phyloP scores from a whole-genome alignment of 1,140 invertebrate species.

The Tetraneura akinire region DNA sequence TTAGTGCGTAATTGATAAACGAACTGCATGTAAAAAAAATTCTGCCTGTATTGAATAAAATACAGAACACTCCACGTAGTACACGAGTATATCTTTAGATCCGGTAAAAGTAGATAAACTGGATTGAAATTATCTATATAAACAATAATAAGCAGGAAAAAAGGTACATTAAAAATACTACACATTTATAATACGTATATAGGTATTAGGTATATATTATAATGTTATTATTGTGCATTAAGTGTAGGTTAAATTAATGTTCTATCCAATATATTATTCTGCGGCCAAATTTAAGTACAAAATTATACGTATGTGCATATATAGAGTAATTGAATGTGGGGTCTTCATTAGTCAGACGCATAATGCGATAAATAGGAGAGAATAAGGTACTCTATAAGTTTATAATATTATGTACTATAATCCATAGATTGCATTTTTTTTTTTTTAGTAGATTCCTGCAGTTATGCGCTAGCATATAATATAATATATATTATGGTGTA shows the following conservation, averaged over 20 bases:
- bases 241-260: too few relatives aligned
- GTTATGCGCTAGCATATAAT: not conserved
- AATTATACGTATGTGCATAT: not conserved
- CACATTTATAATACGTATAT: slow-evolving; percentile 6
- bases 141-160: slow-evolving; percentile 19
- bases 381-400: too few relatives aligned
- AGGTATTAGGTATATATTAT: not conserved
- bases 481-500: not conserved
- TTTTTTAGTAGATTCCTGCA: not conserved
- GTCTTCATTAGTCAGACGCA: too few relatives aligned
- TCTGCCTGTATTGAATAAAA: not conserved
- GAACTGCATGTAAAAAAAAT: not conserved
- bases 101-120: slow-evolving; percentile 41
- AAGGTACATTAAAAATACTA: not conserved
- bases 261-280: too few relatives aligned
- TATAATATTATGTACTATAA: too few relatives aligned
- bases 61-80: not conserved
- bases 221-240: not conserved
- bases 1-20: not conserved
- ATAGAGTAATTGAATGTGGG: too few relatives aligned
- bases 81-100: not conserved
- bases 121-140: slow-evolving; percentile 32
- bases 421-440: too few relatives aligned
- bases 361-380: too few relatives aligned
- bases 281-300: not conserved